Conservation (phyloP, 1,140 invertebrate species). For the Drosophila funebris region DNA sequence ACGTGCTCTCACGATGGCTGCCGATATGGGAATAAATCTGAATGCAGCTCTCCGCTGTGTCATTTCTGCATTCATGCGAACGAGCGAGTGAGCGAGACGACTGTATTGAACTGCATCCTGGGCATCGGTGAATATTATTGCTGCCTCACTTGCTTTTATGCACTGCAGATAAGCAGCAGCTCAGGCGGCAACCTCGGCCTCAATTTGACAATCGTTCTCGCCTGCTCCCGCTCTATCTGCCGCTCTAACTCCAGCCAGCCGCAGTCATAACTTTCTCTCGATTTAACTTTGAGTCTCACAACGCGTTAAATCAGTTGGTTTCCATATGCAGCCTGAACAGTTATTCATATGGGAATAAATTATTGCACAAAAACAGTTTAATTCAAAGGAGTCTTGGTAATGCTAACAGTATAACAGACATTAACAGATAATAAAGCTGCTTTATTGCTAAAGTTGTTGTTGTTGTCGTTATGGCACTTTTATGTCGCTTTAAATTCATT, state of each 20-base stretch:
- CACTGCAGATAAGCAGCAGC: slow-evolving; percentile 49
- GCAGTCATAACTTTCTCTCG: slow-evolving; percentile 59
- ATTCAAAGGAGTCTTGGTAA: neutral
- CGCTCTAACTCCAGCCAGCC: neutral
- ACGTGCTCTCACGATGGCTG: slow-evolving; percentile 34
- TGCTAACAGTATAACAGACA: slow-evolving; percentile 9
- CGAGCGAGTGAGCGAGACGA: slow-evolving; percentile 27
- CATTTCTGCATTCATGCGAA: neutral
- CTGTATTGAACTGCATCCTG: slow-evolving; percentile 41
- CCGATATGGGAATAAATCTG: slow-evolving; percentile 36
- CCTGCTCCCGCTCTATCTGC: neutral
- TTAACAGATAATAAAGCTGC: slow-evolving; percentile 25
- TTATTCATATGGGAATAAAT: neutral
- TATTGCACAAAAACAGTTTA: slow-evolving; percentile 21
- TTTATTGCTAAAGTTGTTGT: slow-evolving; percentile 30
- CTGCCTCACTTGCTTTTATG: slow-evolving; percentile 67
- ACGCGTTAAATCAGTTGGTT: slow-evolving; percentile 25
- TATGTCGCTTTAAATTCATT: slow-evolving; percentile 28
- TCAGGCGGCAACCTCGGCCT: slow-evolving; percentile 17
- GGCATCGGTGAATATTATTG: slow-evolving; percentile 26
- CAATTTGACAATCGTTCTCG: neutral
- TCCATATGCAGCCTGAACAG: slow-evolving; percentile 8
- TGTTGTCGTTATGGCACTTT: slow-evolving; percentile 22
- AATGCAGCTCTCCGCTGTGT: slow-evolving; percentile 4
- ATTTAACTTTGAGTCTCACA: slow-evolving; percentile 39